These are phyloP conservation scores for Nymphalis io DNA, from an alignment of 1,140 invertebrate species.

Conservation along the genomic window DNA sequence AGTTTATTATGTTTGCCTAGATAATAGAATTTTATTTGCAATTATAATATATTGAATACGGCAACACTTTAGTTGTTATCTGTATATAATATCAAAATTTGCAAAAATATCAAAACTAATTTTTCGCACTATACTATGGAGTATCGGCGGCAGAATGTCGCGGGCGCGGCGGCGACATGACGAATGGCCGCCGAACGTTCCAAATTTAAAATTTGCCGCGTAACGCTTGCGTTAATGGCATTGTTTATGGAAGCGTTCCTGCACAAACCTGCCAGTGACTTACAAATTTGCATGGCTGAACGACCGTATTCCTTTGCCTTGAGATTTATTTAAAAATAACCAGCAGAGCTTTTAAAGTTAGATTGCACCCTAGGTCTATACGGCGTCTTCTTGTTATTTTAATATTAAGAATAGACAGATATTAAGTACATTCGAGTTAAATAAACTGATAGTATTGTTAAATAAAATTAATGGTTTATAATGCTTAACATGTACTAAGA, in stretches of 20 bases:
- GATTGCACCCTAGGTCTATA: background rate
- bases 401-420: too few species aligned
- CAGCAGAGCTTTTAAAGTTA: background rate
- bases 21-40: too few species aligned
- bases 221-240: slow-evolving; percentile 75
- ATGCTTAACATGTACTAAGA: too few species aligned
- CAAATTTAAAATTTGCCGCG: slow-evolving; percentile 79
- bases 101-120: slow-evolving; percentile 57
- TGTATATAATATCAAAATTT: slow-evolving; percentile 13
- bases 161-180: slow-evolving; percentile 73
- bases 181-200: slow-evolving; percentile 73
- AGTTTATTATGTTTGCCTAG: too few species aligned
- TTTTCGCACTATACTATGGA: slow-evolving; percentile 31
- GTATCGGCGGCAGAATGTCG: slow-evolving; percentile 64
- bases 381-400: too few species aligned
- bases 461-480: too few species aligned
- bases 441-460: too few species aligned
- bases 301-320: slow-evolving; percentile 21
- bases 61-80: background rate
- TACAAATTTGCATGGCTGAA: slow-evolving; percentile 48
- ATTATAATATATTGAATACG: too few species aligned
- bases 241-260: slow-evolving; percentile 74
- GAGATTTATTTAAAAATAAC: background rate
- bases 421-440: too few species aligned
- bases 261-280: slow-evolving; percentile 67